Conservation (phyloP, 2,797 vertebrate species). For the Oryzias sinensis region DNA sequence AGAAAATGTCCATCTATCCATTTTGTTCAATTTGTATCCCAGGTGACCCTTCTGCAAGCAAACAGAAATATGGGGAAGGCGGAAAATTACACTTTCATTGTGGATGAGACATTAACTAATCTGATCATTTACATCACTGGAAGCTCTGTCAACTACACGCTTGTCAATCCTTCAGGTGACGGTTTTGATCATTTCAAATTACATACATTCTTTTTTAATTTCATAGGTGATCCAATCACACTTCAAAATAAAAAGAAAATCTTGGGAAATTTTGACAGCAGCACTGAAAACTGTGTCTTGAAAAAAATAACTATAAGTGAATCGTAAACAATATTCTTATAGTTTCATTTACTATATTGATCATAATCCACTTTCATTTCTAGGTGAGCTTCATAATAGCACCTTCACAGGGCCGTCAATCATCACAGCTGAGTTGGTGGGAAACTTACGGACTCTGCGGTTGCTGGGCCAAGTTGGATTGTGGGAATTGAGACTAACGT, state of each 20-base stretch:
- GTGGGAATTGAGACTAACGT: slow-evolving; percentile 55
- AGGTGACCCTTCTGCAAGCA: slow-evolving; percentile 73
- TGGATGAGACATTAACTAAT: slow-evolving; percentile 60
- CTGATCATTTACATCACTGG: slow-evolving; percentile 68
- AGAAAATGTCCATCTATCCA: background rate
- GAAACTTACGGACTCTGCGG: no score
- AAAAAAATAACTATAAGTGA: no score
- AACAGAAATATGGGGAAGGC: slow-evolving; percentile 44
- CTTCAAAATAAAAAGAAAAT: no score
- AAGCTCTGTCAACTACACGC: slow-evolving; percentile 28
- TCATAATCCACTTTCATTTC: background rate
- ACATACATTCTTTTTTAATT: no score
- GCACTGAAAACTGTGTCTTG: no score
- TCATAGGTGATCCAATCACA: no score
- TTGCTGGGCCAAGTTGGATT: slow-evolving; percentile 36
- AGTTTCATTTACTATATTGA: no score
- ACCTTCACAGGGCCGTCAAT: no score
- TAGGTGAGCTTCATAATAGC: no score
- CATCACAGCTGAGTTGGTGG: no score
- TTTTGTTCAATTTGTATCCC: background rate
- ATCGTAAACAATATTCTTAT: background rate
- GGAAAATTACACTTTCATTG: slow-evolving; percentile 57
- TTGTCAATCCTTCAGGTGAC: slow-evolving; percentile 59
- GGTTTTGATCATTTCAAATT: background rate
- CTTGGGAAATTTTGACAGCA: no score